Conservation (phyloP, 2,797 vertebrate species). For the Pangasius mekongensis region DNA sequence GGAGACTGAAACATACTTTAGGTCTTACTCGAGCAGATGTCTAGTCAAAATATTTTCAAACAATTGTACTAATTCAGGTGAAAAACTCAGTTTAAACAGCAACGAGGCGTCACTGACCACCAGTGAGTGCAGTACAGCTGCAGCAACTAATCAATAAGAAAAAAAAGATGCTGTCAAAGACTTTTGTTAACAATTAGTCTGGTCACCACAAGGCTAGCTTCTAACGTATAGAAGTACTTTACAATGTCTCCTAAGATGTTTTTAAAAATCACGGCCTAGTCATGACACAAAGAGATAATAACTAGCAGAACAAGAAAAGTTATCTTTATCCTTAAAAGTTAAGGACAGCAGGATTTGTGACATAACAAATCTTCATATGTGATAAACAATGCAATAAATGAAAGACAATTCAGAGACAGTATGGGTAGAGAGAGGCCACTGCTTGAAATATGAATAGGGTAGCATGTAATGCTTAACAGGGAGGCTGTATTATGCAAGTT, state of each 20-base stretch:
- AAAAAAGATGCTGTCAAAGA: background rate
- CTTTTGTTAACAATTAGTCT: background rate
- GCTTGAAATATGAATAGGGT: background rate
- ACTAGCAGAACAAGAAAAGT: background rate
- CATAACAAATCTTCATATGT: background rate
- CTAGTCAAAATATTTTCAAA: background rate
- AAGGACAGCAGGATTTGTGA: background rate
- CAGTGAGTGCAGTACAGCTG: background rate
- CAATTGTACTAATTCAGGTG: background rate
- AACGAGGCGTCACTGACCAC: background rate
- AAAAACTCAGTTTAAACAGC: background rate
- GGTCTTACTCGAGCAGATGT: background rate
- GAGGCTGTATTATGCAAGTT: background rate
- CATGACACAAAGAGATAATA: background rate
- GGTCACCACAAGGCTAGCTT: background rate
- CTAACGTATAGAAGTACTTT: background rate
- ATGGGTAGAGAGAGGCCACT: background rate
- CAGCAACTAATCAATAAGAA: constrained; percentile 1
- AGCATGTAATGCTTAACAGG: background rate
- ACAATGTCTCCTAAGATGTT: background rate
- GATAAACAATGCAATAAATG: background rate
- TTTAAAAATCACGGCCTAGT: background rate
- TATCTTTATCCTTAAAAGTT: no score
- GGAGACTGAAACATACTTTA: background rate
- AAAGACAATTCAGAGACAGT: background rate